Base-by-base conservation (phyloP, 2,888 invertebrate species). In the Notocelia uddmanniana region DNA sequence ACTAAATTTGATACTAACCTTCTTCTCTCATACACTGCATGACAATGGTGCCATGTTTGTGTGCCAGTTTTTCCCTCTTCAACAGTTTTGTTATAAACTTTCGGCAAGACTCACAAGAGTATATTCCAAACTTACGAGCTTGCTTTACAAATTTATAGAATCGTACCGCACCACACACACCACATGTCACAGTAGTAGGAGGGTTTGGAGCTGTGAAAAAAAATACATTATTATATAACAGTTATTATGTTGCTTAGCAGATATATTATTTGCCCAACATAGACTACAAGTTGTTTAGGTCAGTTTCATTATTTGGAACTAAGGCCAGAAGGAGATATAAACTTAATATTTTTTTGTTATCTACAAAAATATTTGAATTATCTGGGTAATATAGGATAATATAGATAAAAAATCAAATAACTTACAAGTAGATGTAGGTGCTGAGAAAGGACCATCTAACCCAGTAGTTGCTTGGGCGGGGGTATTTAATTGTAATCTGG, bases 21-120 rank as follows among this genome's bases (percentile, higher is more conserved):
- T 96, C 96, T 76, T 96, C 96, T 82, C 95, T 95, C 80, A 95
- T 94, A 88, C 96, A 96, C 80, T 95, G 95, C 84, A 96, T 92
- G 34, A 94, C 88, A 54, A 95, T 89, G 73, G 94, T 92, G 55
- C 93, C 91, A 77, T 90, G 90, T 81, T 93, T 93, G 80, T 95
- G 95, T 45, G 95, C 94, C 81, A 95, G 91, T 75, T 95, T 94
- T 79, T 95, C 95, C 73, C 95, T 95, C 86, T 96, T 96, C 75
- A 97, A 95, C 94, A 97, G 96, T 85, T 97, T 97, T 19, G 97
- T 96, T 81, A 98, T 97, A 87, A 98, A 98, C 86, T 97, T 97
- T 63, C 97, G 95, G 87, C 98, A 98, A 10, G 97, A 96, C 84
- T 97, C 97, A 87, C 98, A 98, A 77, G 97, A 97, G 82, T 96